Evolutionary conservation across 2,797 vertebrate species (phyloP).

Genomic region (Dicrostonyx torquatus): DNA sequence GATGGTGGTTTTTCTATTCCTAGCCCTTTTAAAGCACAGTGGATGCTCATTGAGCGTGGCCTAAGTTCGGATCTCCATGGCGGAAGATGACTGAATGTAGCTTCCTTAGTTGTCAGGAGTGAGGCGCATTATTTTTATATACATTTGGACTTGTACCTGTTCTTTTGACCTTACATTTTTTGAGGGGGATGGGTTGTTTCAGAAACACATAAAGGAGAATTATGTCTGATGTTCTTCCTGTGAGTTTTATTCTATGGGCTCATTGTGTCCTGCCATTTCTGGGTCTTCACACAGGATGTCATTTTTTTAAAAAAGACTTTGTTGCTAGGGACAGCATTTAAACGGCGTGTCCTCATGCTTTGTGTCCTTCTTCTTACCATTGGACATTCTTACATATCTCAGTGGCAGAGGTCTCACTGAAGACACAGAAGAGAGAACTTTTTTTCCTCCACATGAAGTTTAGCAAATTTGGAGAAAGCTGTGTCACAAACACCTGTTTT

Average conservation of each 20-base stretch:
- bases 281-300: not conserved
- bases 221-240: not conserved
- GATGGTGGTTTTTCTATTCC: constrained; percentile 79
- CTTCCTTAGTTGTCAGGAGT: constrained; percentile 79
- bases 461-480: constrained; percentile 58
- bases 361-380: constrained; percentile 61
- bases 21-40: constrained; percentile 89
- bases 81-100: constrained; percentile 81
- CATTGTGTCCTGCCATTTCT: not conserved
- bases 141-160: constrained; percentile 42
- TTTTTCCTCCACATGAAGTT: not conserved
- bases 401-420: constrained; percentile 72
- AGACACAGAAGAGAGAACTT: constrained; percentile 40
- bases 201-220: not conserved
- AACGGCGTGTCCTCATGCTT: constrained; percentile 59
- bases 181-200: not conserved
- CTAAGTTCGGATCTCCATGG: constrained; percentile 70
- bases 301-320: not conserved
- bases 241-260: not conserved
- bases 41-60: constrained; percentile 83
- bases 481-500: constrained; percentile 78
- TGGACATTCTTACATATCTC: constrained; percentile 60
- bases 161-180: constrained; percentile 50
- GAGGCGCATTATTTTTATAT: constrained; percentile 82
- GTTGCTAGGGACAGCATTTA: constrained; percentile 53